A percentile compares a stretch with the other conserved stretches of the same genome.
phyloP scores from a whole-genome alignment of 2,113 vertebrate genomes.

The Muscicapa adusta region DNA sequence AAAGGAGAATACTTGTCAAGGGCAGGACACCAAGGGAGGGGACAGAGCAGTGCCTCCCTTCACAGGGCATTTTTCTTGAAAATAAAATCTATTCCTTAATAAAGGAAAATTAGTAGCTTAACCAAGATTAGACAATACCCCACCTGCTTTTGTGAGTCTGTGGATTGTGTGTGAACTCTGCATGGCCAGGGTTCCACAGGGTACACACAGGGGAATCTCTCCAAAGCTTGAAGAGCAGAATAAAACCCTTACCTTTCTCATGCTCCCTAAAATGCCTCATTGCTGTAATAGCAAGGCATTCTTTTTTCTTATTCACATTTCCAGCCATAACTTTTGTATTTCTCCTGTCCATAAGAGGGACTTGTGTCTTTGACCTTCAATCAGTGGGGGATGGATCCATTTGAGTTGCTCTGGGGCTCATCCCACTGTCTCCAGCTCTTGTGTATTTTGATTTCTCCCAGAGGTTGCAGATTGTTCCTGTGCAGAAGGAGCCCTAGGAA shows the following conservation, averaged over 20 bases:
- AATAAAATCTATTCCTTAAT: not conserved
- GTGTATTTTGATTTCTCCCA: not conserved
- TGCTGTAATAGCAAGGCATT: not conserved
- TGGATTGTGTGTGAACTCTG: not conserved
- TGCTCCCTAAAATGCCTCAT: not conserved
- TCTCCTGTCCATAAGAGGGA: accelerated
- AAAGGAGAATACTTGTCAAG: constrained; percentile 37
- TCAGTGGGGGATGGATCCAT: not conserved
- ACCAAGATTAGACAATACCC: not conserved
- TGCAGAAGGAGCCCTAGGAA: not conserved
- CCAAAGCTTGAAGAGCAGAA: not conserved
- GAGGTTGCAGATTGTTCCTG: not conserved
- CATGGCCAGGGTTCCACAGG: not conserved
- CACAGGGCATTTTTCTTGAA: not conserved
- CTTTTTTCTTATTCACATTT: not conserved
- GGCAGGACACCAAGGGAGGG: not conserved
- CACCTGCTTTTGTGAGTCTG: not conserved
- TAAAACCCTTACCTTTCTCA: not conserved
- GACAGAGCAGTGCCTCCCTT: not conserved
- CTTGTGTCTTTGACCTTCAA: not conserved
- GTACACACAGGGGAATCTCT: not conserved
- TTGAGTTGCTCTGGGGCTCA: not conserved
- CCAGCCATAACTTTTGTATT: not conserved
- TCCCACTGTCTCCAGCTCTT: not conserved
- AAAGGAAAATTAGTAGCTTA: not conserved